Evolutionary conservation across 2,888 invertebrate genomes (phyloP), one percentile per base, ranked within the genome.

Genomic region (Marronus borbonicus): DNA sequence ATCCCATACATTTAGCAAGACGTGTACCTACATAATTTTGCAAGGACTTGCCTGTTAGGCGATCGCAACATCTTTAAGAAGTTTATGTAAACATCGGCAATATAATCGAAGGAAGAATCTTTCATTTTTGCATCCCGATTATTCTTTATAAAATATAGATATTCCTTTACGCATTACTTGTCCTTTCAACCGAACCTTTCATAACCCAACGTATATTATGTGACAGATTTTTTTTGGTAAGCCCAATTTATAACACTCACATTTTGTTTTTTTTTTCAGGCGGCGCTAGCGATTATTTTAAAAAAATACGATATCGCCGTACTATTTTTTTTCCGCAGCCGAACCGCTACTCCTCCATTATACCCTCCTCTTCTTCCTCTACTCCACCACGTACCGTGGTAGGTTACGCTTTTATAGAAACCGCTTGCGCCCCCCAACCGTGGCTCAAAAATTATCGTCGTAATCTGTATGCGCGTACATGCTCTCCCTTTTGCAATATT

Each of bases 401-500:
- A 20, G 36, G 14, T n/a, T 39, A 20, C 72, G 17, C 60, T 39
- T 72, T 74, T 74, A 74, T 72, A 74, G 74, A 78, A 65, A 39
- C 36, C 74, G 44, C 44, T 1, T 0, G 44, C 44, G 44, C 8
- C 44, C 44, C 12, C 44, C 8, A 44, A 44, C 44, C 44, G 44
- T 5, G 24, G 60, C 44, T 39, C 55, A 74, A 49, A 60, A 74
- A 70, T 79, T 77, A 75, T 69, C 72, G 64, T 68, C 39, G 20
- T 76, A 76, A 78, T 76, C 76, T 64, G 76, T 76, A 70, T 76
- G 80, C 78, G 68, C 70, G 65, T 68, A 69, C 78, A 72, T 76
- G 76, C 36, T 55, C 65, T 36, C 75, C 62, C 65, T 68, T 74
- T 72, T 65, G 74, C 66, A 78, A 78, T 78, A 76, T 78, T 78